phyloP scores from a whole-genome alignment of 1,140 invertebrate genomes.

The Wiebesia pumilae region DNA sequence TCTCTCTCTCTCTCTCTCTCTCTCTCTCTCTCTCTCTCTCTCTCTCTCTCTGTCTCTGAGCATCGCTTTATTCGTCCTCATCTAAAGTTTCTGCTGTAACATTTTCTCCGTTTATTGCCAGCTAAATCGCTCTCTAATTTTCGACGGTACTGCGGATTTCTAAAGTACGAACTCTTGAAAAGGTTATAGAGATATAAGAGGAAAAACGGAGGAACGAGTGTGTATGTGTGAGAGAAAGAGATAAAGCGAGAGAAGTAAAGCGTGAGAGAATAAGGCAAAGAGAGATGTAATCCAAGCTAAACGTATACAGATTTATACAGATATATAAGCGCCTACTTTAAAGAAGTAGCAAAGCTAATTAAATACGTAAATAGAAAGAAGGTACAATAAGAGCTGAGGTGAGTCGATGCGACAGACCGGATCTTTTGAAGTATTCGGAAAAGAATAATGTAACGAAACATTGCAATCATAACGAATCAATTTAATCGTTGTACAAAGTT shows the following conservation, averaged over 20 bases:
- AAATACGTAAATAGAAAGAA: too few relatives aligned
- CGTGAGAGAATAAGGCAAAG: not conserved
- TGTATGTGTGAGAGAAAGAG: not conserved
- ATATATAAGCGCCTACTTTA: not conserved
- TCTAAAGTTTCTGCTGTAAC: constrained; percentile 13
- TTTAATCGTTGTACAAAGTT: too few relatives aligned
- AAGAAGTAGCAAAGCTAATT: not conserved
- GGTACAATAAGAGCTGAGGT: constrained; percentile 3
- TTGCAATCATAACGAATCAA: too few relatives aligned
- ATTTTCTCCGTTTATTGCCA: constrained; percentile 39
- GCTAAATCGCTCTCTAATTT: constrained; percentile 43
- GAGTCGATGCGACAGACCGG: not conserved
- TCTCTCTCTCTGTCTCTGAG: not conserved
- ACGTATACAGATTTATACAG: not conserved
- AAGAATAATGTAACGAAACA: not conserved
- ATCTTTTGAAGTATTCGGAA: not conserved
- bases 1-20: not conserved
- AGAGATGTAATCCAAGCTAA: not conserved
- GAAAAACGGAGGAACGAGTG: not conserved
- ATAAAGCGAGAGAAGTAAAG: not conserved
- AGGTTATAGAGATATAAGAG: not conserved
- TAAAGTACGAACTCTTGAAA: constrained; percentile 24
- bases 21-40: not conserved
- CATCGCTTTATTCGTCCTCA: not conserved
- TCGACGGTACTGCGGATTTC: constrained; percentile 32